phyloP scores from a whole-genome alignment of 2,113 vertebrate species.

The Passer montanus region DNA sequence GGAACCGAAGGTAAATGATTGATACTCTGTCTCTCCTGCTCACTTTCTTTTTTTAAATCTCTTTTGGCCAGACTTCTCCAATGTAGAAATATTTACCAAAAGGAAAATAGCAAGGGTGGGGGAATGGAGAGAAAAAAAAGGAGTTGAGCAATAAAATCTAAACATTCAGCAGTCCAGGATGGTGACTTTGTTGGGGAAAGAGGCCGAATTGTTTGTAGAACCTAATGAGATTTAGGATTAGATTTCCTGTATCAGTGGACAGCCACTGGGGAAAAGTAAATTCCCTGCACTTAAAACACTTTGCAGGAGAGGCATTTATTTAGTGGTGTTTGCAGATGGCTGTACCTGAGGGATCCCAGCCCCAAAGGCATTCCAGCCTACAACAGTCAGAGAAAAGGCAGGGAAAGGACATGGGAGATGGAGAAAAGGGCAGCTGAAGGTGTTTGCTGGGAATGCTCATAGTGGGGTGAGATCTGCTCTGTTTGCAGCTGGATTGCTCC shows the following conservation, averaged over 20 bases:
- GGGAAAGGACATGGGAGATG: background rate
- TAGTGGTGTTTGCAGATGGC: background rate
- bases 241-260: conserved; percentile 67
- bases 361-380: background rate
- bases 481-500: background rate
- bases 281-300: conserved; percentile 47
- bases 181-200: conserved; percentile 54
- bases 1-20: conserved; percentile 61
- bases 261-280: conserved; percentile 58
- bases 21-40: conserved; percentile 43
- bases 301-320: conserved; percentile 33
- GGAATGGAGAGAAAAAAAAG: background rate
- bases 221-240: conserved; percentile 65
- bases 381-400: background rate
- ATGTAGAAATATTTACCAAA: conserved; percentile 64
- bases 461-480: background rate
- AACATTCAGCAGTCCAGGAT: conserved; percentile 42
- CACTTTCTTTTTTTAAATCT: conserved; percentile 42
- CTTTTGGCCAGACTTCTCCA: conserved; percentile 39
- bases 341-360: background rate
- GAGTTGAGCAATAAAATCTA: conserved; percentile 53
- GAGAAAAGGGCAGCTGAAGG: background rate
- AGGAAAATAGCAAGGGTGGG: conserved; percentile 14
- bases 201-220: conserved; percentile 57
- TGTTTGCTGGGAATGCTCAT: background rate